These are phyloP conservation scores for Drosophila orena DNA, from an alignment of 1,140 invertebrate genomes.

Conservation along the genomic window DNA sequence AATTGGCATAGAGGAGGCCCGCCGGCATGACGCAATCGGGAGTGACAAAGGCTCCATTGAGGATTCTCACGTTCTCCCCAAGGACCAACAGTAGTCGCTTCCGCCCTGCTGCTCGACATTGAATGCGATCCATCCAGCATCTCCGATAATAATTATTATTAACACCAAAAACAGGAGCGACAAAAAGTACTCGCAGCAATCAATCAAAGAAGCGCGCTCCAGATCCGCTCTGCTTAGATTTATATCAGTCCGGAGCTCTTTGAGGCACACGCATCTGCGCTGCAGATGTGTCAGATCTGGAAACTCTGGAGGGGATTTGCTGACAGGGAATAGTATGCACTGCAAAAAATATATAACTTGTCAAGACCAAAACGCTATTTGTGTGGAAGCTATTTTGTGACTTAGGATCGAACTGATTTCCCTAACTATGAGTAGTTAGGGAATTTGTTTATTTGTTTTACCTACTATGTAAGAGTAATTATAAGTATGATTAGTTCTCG, in stretches of 20 bases:
- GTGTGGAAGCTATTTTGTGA: too few species aligned
- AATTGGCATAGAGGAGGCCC: slow-evolving; percentile 1
- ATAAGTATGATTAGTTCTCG: not conserved
- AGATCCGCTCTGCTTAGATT: slow-evolving; percentile 73
- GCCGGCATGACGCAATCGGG: slow-evolving; percentile 3
- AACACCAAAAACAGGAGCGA: slow-evolving; percentile 73
- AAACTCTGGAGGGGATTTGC: slow-evolving; percentile 59
- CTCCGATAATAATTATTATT: slow-evolving; percentile 80
- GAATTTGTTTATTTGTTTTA: too few species aligned
- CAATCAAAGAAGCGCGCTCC: slow-evolving; percentile 78
- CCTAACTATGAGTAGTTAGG: too few species aligned
- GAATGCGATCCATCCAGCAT: slow-evolving; percentile 30
- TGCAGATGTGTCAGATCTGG: slow-evolving; percentile 22
- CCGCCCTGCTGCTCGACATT: slow-evolving; percentile 17
- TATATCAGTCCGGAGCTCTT: slow-evolving; percentile 61
- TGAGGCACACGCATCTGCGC: slow-evolving; percentile 16
- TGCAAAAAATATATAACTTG: not conserved
- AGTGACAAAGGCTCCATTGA: slow-evolving; percentile 28
- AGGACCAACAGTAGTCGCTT: slow-evolving; percentile 12
- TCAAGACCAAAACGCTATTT: too few species aligned
- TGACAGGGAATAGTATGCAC: slow-evolving; percentile 18
- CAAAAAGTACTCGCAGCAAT: slow-evolving; percentile 65
- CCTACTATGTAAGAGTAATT: not conserved
- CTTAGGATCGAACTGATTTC: too few species aligned
- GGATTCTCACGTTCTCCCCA: slow-evolving; percentile 43